A percentile compares a stretch with the other conserved stretches of the same genome.
These are phyloP conservation scores for Tragelaphus strepsiceros DNA, from an alignment of 2,113 vertebrate species.

Conservation along the genomic window DNA sequence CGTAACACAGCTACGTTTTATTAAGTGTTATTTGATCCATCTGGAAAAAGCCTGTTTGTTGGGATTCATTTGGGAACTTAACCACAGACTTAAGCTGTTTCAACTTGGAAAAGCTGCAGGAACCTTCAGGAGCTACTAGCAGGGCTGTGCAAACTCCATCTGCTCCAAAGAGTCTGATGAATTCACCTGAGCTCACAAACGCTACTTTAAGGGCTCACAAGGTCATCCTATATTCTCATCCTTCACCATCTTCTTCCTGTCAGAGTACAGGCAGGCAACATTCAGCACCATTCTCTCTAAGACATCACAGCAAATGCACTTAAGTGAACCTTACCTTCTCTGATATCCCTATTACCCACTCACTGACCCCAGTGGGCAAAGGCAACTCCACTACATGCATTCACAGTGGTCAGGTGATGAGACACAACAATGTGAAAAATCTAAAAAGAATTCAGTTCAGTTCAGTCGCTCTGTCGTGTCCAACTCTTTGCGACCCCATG, in stretches of 20 bases:
- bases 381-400: background rate
- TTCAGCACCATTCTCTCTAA: background rate
- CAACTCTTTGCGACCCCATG: too few species aligned
- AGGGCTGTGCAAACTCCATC: background rate
- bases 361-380: fast-evolving
- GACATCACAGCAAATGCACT: background rate
- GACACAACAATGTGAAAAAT: background rate
- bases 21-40: conserved; percentile 35
- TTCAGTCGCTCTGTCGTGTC: too few species aligned
- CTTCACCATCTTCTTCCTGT: background rate
- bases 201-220: background rate
- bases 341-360: background rate
- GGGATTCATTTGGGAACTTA: background rate
- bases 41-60: conserved; percentile 20
- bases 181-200: background rate
- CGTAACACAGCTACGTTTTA: background rate
- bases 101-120: conserved; percentile 1
- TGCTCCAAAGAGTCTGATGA: background rate
- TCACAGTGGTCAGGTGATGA: fast-evolving
- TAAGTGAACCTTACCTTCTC: fast-evolving
- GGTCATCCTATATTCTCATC: background rate
- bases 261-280: background rate
- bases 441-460: too few species aligned
- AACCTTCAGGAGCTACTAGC: background rate
- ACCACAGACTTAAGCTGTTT: conserved; percentile 21